A percentile compares a stretch with the other conserved stretches of the same genome.
These are phyloP conservation scores for Parazoanthus atlanticus DNA, from an alignment of 92 coral and sea anemone genomes.

Conservation along the genomic window DNA sequence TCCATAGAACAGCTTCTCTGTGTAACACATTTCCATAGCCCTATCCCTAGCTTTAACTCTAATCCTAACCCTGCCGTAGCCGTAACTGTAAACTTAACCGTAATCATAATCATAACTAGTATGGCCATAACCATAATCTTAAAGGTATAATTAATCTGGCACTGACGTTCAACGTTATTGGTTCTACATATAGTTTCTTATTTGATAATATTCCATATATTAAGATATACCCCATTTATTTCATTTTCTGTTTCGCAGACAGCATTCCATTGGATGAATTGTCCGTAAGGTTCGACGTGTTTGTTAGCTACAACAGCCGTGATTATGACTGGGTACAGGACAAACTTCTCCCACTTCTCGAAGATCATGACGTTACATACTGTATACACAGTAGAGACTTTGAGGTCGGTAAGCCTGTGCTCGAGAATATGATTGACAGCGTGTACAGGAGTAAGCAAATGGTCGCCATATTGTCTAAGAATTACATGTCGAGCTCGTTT, in stretches of 20 bases:
- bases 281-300: constrained; percentile 18
- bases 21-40: too few species aligned
- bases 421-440: constrained; percentile 61
- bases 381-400: constrained; percentile 67
- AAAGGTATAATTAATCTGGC: too few species aligned
- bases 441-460: constrained; percentile 40
- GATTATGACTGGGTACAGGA: constrained; percentile 52
- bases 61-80: too few species aligned
- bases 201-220: too few species aligned
- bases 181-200: too few species aligned
- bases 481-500: constrained; percentile 37
- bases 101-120: too few species aligned
- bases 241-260: background rate
- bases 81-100: too few species aligned
- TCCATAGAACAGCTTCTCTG: too few species aligned
- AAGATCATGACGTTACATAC: constrained; percentile 42
- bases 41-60: too few species aligned
- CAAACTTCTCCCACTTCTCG: constrained; percentile 49
- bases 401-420: constrained; percentile 57
- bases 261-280: background rate
- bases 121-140: too few species aligned
- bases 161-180: too few species aligned
- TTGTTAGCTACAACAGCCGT: constrained; percentile 56
- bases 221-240: background rate
- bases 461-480: constrained; percentile 23